Base-by-base conservation (phyloP, 2,888 invertebrate species). In the Scaptodrosophila latifasciaeformis region DNA sequence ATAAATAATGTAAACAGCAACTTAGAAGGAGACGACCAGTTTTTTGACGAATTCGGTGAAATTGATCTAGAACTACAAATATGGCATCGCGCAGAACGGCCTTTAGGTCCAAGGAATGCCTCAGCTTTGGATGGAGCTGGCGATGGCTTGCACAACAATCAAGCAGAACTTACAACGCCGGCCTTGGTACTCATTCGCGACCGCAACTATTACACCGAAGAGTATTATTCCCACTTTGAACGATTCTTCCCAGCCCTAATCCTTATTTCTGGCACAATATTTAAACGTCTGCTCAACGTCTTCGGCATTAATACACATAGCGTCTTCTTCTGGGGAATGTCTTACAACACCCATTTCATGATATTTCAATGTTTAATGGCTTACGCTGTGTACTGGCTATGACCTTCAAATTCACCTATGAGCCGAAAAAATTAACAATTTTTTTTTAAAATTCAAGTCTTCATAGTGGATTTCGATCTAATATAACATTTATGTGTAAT, bases 81-180 rank as follows among this genome's bases (percentile, higher is more conserved):
- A 9, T 31, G 31, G 31, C 10, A 12, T 10, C 31, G 31, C 31
- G 7, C 2, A 3, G 6, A 31, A 3, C 9, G 10, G 12, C 31
- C 6, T n/a, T 3, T 9, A 3, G n/a, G 31, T 9, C 31, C 31
- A 10, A 3, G 24, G 3, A 24, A 24, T 24, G 24, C 24, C 24
- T 5, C 4, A 3, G 24, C 24, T 7, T 24, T 54, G 7, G 37
- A 12, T 2, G 71, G 50, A 1, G 65, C 54, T 13, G 68, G 68
- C n/a, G 72, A 68, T 44, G 68, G 68, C 21, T 15, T 6, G 1
- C 50, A 62, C 17, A 57, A 58, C 31, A 46, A 56, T 27, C 12
- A 4, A 2, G 12, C 27, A 18, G 17, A 40, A 5, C 42, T 34
- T 2, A 31, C 47, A 37, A 1, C 9, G 4, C 48, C 50, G 2